Percentiles rank a stretch among this genome's conserved stretches.
These are phyloP conservation scores for Pionites leucogaster DNA, from an alignment of 2,113 vertebrate species.

Conservation along the genomic window DNA sequence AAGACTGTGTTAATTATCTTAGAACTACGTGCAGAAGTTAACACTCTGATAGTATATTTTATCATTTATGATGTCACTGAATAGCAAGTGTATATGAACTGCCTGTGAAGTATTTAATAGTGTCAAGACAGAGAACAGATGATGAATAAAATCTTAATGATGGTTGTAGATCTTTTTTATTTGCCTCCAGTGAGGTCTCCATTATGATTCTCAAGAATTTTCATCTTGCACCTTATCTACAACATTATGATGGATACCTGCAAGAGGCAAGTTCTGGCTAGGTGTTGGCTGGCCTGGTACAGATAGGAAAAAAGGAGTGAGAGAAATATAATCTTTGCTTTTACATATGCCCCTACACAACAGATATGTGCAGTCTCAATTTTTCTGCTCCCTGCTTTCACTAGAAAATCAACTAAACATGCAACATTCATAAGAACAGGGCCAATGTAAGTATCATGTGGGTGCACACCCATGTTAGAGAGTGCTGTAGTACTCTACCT, in stretches of 20 bases:
- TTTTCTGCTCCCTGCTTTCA: background rate
- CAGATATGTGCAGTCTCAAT: background rate
- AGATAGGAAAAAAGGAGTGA: background rate
- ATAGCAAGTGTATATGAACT: background rate
- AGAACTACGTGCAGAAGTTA: background rate
- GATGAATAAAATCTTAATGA: constrained; percentile 15
- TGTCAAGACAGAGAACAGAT: background rate
- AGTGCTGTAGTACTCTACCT: fast-evolving
- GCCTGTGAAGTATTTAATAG: constrained; percentile 3
- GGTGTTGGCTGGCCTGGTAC: background rate
- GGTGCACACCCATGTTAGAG: background rate
- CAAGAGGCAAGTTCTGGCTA: background rate
- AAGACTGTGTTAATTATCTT: constrained; percentile 19
- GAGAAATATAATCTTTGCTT: background rate
- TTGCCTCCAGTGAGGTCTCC: background rate
- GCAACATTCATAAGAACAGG: background rate
- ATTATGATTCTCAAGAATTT: background rate
- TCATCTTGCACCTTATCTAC: background rate
- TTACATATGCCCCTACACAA: background rate
- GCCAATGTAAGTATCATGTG: fast-evolving
- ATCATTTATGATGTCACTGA: constrained; percentile 9
- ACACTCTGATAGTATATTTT: constrained; percentile 24
- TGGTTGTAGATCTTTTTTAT: constrained; percentile 23
- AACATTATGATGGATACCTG: background rate
- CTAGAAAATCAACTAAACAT: background rate